Conservation (phyloP, 1,140 invertebrate species). For the Drosophila truncata region DNA sequence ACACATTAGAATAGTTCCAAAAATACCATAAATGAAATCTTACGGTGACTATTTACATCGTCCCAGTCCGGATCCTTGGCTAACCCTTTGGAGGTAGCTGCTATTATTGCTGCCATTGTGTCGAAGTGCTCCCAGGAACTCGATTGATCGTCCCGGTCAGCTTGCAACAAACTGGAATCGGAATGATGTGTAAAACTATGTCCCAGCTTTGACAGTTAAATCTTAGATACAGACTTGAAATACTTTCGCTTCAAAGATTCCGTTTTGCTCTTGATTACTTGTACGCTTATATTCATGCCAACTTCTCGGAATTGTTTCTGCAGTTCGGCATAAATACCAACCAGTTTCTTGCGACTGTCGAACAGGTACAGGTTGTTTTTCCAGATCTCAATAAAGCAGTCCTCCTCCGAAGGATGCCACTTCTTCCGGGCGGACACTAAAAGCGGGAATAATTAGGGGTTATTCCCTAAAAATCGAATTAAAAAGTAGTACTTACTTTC, state of each 20-base stretch:
- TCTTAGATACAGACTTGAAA: slow-evolving; percentile 17
- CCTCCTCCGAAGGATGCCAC: slow-evolving; percentile 27
- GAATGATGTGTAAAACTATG: neutral
- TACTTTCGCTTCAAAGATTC: slow-evolving; percentile 34
- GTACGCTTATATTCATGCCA: slow-evolving; percentile 17
- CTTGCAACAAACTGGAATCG: slow-evolving; percentile 22
- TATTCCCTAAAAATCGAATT: neutral
- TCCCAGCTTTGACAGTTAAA: neutral
- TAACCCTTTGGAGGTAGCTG: neutral
- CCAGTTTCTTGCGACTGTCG: slow-evolving; percentile 7
- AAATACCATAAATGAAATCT: neutral
- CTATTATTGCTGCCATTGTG: slow-evolving; percentile 13
- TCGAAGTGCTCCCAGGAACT: slow-evolving; percentile 16
- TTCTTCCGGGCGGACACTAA: slow-evolving; percentile 23
- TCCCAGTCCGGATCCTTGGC: slow-evolving; percentile 19
- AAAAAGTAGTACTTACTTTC: slow-evolving; percentile 4
- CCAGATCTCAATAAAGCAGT: slow-evolving; percentile 33
- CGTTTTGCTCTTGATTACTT: slow-evolving; percentile 45
- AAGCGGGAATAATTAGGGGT: too few species aligned
- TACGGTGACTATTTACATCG: slow-evolving; percentile 10
- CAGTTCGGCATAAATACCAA: slow-evolving; percentile 10
- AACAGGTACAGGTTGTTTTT: slow-evolving; percentile 24
- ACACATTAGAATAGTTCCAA: neutral
- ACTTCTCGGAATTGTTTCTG: slow-evolving; percentile 3
- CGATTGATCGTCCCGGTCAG: neutral